Base-by-base conservation (phyloP, 2,797 vertebrate genomes). In the Potorous gilbertii region DNA sequence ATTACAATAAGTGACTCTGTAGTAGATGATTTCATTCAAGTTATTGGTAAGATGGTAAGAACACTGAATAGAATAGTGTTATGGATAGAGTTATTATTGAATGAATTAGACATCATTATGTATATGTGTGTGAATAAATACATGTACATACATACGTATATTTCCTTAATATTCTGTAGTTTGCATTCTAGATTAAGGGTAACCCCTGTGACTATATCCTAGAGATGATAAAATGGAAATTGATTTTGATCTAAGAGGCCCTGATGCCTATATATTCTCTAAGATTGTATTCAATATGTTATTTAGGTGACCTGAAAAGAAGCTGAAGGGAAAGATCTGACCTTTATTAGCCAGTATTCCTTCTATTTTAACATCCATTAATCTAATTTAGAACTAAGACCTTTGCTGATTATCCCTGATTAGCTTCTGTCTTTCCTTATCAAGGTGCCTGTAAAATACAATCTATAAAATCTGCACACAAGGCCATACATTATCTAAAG, bases 331-430 rank as follows among this genome's bases (percentile, higher is more conserved):
- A 95, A 96, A 95, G 34, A 28, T 97, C 59, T 94, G 96, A 96
- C 96, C 90, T 96, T 98, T 96, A 97, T 96, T 95, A 50, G 93
- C 62, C 95, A 96, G 91, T 96, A 55, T 94, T 95, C 52, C 27
- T 89, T 54, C 34, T 94, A 92, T 97, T 97, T 96, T 96, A 95
- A 97, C 95, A 98, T 87, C 81, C 97, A 95, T 97, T 95, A 94
- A 50, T 62, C 55, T 95, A 24, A 93, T 96, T 97, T 93, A 96
- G 91, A 96, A 92, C 81, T 56, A 92, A 94, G 95, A 95, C 93
- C 96, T 97, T 97, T 54, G 95, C 12, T 96, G 95, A n/a, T 55
- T 54, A 94, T 93, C 96, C 94, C 56, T 96, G n/a, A 57, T 97
- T 97, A 95, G 40, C 5, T 57, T 57, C n/a, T 27, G 50, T 50